Evolutionary conservation across 2,888 invertebrate genomes (phyloP).

Genomic region (Parelbella ahira): DNA sequence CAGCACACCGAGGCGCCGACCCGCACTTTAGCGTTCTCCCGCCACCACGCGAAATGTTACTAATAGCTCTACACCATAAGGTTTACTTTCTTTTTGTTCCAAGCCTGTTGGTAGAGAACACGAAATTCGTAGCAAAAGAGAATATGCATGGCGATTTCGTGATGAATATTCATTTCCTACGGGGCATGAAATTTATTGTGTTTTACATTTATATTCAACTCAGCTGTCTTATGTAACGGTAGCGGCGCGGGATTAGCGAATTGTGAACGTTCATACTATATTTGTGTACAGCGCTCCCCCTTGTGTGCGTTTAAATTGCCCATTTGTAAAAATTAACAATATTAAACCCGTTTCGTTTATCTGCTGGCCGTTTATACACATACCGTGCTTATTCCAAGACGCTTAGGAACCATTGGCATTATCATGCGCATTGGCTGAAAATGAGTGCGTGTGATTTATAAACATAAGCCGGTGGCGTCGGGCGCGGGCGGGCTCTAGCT

Average conservation of each 20-base stretch:
- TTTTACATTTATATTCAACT: conserved; percentile 81
- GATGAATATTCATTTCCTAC: conserved; percentile 82
- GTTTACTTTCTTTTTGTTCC: conserved; percentile 51
- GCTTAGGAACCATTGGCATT: background rate
- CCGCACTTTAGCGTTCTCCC: conserved; percentile 47
- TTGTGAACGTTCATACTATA: conserved; percentile 73
- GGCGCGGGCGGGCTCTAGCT: conserved; percentile 58
- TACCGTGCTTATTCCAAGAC: conserved; percentile 1
- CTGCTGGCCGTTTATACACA: background rate
- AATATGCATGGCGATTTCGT: conserved; percentile 81
- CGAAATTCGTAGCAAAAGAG: conserved; percentile 73
- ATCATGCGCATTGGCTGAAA: too few species aligned
- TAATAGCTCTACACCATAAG: conserved; percentile 49
- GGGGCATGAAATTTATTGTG: conserved; percentile 81
- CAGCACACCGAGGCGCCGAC: conserved; percentile 55
- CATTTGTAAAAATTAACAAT: conserved; percentile 57
- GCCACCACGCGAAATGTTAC: conserved; percentile 55
- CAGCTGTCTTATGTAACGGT: conserved; percentile 80
- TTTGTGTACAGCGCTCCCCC: conserved; percentile 59
- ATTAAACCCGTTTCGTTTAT: conserved; percentile 7
- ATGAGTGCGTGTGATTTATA: too few species aligned
- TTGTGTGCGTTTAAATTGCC: conserved; percentile 63
- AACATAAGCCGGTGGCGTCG: conserved; percentile 35
- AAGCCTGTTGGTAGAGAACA: conserved; percentile 52
- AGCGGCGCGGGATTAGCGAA: conserved; percentile 78